Evolutionary conservation across 2,797 vertebrate genomes (phyloP), one percentile per base, ranked within the genome.

Genomic region (Micrastur ruficollis): DNA sequence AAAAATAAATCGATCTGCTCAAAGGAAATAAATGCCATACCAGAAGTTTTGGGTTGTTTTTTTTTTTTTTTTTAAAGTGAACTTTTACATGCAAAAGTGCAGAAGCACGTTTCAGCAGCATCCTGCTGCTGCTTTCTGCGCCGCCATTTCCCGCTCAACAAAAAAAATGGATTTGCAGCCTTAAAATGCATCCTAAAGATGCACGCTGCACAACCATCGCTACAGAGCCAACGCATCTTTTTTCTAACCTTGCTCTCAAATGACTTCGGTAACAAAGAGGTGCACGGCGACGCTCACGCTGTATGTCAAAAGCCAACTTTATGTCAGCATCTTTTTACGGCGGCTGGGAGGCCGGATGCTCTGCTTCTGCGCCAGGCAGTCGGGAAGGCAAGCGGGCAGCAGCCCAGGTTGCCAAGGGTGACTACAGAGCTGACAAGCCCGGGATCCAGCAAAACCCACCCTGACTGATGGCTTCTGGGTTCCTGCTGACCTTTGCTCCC

Each of bases 381-480:
- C 90, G 92, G 94, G 94, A 96, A 95, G 94, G 96, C 96, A 97
- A 97, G 94, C 91, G 85, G 96, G 96, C 91, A 50, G 97, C 96
- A 96, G 90, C 97, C 96, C 86, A 36, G 97, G 98, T 98, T 98
- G 98, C 98, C 92, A 97, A 95, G 98, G 98, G 97, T 98, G 98
- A 99, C 98, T 97, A 86, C 34, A 87, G 98, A 97, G 98, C 97
- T 98, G 98, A 99, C 98, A 99, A 97, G 94, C 97, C 95, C 81
- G 40, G 97, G 97, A 98, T 97, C 97, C 90, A 97, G 98, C 98
- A 98, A 98, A 98, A 98, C 98, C 98, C 84, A 32, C 82, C 82
- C 97, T 98, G 98, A 99, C 98, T 98, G 99, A 99, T 98, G 98
- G 98, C 98, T 98, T 99, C 98, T 98, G 98, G 98, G 98, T 97